Percentiles rank a stretch among this genome's conserved stretches.
Evolutionary conservation across 30 jellyfish, hydroid and myxozoan species (phyloP).

Genomic region (Sanderia malayensis): DNA sequence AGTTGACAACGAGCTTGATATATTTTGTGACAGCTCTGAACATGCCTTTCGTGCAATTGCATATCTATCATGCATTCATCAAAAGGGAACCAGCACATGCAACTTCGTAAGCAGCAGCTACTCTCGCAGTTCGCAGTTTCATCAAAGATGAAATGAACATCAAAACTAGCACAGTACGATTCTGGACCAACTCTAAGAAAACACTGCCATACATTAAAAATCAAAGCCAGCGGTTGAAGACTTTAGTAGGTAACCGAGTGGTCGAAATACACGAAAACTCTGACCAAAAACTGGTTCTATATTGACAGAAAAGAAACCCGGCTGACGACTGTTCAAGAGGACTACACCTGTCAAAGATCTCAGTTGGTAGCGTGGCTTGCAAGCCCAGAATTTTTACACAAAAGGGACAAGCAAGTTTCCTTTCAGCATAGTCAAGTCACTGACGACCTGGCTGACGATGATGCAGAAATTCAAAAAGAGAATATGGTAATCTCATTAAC

Average conservation of each 20-base stretch:
- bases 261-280: constrained; percentile 17
- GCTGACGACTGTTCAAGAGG: too few species aligned
- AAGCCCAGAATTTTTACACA: constrained; percentile 7
- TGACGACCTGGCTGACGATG: too few species aligned
- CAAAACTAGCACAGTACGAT: too few species aligned
- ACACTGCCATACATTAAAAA: constrained; percentile 4
- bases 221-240: constrained; percentile 5
- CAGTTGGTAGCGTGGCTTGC: neutral
- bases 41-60: neutral
- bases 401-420: neutral
- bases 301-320: neutral
- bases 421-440: neutral
- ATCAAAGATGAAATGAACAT: constrained; percentile 8
- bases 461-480: too few species aligned
- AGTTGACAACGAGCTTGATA: neutral
- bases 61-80: constrained; percentile 11
- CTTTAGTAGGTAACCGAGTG: neutral
- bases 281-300: neutral
- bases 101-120: constrained; percentile 6
- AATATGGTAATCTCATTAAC: too few species aligned
- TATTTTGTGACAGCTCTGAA: neutral
- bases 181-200: too few species aligned
- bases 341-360: neutral
- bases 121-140: constrained; percentile 2
- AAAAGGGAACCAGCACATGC: neutral